A percentile compares a stretch with the other conserved stretches of the same genome.
phyloP scores from a whole-genome alignment of 2,888 invertebrate genomes.

The Acanthacorydalis orientalis region DNA sequence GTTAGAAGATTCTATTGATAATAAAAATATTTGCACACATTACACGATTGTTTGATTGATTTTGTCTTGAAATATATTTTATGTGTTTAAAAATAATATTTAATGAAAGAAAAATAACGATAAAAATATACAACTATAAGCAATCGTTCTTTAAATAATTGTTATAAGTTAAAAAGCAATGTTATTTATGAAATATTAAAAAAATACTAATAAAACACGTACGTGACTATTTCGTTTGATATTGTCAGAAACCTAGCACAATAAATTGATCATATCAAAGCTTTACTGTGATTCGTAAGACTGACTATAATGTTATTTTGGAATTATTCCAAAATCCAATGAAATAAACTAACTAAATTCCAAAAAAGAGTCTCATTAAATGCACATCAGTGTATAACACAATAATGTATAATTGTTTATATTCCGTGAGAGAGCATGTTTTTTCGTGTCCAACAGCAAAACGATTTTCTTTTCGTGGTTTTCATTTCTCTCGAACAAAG shows the following conservation, averaged over 20 bases:
- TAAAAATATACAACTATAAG: too few relatives aligned
- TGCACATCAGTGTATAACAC: background rate
- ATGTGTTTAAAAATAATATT: too few relatives aligned
- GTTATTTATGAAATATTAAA: background rate
- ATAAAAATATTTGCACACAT: too few relatives aligned
- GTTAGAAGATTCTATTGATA: too few relatives aligned
- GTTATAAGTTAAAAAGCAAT: background rate
- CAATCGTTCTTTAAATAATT: background rate
- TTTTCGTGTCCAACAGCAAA: background rate
- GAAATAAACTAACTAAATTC: slow-evolving; percentile 1
- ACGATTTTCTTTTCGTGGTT: background rate
- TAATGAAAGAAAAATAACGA: too few relatives aligned
- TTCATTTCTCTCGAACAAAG: background rate
- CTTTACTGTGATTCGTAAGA: slow-evolving; percentile 37
- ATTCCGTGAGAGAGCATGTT: background rate
- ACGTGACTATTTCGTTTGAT: too few relatives aligned
- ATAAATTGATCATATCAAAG: slow-evolving; percentile 36
- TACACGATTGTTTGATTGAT: too few relatives aligned
- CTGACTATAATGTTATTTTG: slow-evolving; percentile 33
- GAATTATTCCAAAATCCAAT: slow-evolving; percentile 11
- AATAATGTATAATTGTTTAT: background rate
- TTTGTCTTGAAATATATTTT: too few relatives aligned
- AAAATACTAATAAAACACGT: slow-evolving; percentile 6
- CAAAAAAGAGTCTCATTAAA: background rate
- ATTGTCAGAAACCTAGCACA: slow-evolving; percentile 24